Percentiles rank a stretch among this genome's conserved stretches.
Evolutionary conservation across 2,888 invertebrate genomes (phyloP).

Genomic region (Hydrotaea diabolus): DNA sequence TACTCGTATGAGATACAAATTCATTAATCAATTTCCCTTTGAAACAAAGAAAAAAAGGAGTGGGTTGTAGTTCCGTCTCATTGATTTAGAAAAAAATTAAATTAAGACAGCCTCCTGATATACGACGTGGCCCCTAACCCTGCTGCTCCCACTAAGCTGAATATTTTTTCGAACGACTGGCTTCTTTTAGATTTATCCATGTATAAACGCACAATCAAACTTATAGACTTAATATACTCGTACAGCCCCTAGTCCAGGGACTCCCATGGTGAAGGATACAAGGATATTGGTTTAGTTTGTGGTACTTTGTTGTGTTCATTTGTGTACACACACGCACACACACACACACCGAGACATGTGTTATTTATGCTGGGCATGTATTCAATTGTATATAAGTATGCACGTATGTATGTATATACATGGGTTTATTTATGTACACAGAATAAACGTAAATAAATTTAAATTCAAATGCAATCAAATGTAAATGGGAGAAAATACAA

Average conservation of each 20-base stretch:
- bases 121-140: too few relatives aligned
- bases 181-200: too few relatives aligned
- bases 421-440: neutral
- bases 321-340: too few relatives aligned
- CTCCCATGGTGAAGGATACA: neutral
- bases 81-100: too few relatives aligned
- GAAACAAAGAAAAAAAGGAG: too few relatives aligned
- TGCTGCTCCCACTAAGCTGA: too few relatives aligned
- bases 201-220: slow-evolving; percentile 8
- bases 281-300: slow-evolving; percentile 23
- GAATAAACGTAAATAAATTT: slow-evolving; percentile 50
- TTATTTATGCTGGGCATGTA: neutral
- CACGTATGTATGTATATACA: neutral
- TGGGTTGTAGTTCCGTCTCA: too few relatives aligned
- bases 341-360: neutral
- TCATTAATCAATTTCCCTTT: too few relatives aligned
- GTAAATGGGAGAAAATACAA: slow-evolving; percentile 50
- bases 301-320: neutral
- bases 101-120: too few relatives aligned
- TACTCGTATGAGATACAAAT: too few relatives aligned
- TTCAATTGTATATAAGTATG: neutral
- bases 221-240: neutral
- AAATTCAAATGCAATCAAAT: slow-evolving; percentile 62
- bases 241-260: neutral
- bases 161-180: too few relatives aligned